Evolutionary conservation across 2,797 vertebrate genomes (phyloP).

Genomic region (Oophaga sylvatica): DNA sequence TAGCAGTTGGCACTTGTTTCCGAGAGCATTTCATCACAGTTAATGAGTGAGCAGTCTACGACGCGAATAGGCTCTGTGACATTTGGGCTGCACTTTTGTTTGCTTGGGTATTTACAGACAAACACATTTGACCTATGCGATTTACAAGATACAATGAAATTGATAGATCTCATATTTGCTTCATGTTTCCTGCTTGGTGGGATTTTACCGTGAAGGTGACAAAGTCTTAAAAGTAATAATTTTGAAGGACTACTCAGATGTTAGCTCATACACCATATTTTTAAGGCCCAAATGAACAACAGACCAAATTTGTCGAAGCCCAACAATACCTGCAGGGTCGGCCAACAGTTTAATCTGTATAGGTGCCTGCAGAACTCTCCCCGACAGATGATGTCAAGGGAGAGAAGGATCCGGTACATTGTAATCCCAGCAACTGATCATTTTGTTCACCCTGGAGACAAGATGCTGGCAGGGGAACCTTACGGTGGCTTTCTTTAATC

Average conservation of each 20-base stretch:
- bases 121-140: constrained; percentile 20
- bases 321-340: too few species aligned
- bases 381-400: too few species aligned
- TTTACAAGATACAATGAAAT: constrained; percentile 16
- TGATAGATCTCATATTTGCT: background rate
- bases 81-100: constrained; percentile 19
- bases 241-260: background rate
- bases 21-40: background rate
- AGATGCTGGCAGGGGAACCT: too few species aligned
- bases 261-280: background rate
- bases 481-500: too few species aligned
- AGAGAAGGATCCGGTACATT: too few species aligned
- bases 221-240: background rate
- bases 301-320: too few species aligned
- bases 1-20: background rate
- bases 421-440: too few species aligned
- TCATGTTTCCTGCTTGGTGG: background rate
- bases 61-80: background rate
- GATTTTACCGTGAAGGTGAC: background rate
- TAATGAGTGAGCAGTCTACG: background rate
- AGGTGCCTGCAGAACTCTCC: too few species aligned
- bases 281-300: background rate
- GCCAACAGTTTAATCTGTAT: too few species aligned
- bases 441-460: too few species aligned
- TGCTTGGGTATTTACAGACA: background rate